These are phyloP conservation scores for Sebastes aleutianus DNA, from an alignment of 2,797 vertebrate genomes.

Conservation along the genomic window DNA sequence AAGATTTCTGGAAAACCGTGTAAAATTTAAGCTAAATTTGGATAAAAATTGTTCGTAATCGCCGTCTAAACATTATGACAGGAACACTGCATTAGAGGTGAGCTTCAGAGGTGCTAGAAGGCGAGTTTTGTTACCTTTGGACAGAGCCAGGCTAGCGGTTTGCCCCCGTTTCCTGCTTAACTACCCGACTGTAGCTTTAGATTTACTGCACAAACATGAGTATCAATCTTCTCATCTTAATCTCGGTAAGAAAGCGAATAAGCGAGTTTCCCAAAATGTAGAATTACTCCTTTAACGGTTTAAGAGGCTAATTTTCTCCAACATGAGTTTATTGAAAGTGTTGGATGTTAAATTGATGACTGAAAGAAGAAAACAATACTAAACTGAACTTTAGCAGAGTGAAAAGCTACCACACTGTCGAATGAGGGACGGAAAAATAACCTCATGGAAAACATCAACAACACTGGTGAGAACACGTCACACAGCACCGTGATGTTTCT, in stretches of 20 bases:
- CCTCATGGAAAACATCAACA: conserved; percentile 13
- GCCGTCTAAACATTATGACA: neutral
- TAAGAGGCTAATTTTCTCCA: neutral
- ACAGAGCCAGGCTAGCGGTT: neutral
- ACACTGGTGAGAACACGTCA: neutral
- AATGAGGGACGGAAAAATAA: conserved; percentile 34
- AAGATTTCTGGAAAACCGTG: neutral
- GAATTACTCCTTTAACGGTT: neutral
- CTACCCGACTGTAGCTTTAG: neutral
- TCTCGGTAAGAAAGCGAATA: neutral
- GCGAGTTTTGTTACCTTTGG: neutral
- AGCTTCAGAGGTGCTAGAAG: neutral
- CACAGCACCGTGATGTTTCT: neutral
- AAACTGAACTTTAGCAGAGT: conserved; percentile 12
- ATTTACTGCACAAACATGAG: neutral
- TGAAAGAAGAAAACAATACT: neutral
- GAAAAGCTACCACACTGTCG: neutral
- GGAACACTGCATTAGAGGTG: neutral
- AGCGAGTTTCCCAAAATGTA: neutral
- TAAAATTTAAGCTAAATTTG: neutral
- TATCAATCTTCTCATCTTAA: neutral
- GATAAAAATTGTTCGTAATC: neutral
- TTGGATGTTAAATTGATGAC: neutral
- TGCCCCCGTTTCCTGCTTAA: neutral
- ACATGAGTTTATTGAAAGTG: neutral